Evolutionary conservation across 2,797 vertebrate species (phyloP).

Genomic region (Xenopus petersii): DNA sequence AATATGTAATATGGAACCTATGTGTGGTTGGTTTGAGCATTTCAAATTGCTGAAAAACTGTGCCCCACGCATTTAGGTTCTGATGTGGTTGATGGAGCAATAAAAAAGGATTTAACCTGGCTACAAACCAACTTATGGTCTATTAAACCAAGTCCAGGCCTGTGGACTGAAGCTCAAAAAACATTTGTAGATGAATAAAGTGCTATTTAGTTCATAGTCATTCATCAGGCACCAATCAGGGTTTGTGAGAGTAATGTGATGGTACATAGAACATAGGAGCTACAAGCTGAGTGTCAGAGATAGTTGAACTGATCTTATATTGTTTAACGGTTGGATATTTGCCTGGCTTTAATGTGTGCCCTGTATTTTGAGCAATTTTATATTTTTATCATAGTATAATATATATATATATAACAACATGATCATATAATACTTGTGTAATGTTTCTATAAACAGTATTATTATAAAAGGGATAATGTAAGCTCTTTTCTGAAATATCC

Average conservation of each 20-base stretch:
- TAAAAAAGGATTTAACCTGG: conserved; percentile 50
- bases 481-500: too few species aligned
- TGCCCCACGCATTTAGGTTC: conserved; percentile 51
- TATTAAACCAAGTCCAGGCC: conserved; percentile 26
- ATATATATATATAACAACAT: too few species aligned
- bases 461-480: too few species aligned
- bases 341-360: too few species aligned
- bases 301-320: too few species aligned
- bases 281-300: too few species aligned
- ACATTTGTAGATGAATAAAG: conserved; percentile 3
- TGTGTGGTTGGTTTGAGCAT: conserved; percentile 25
- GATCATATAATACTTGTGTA: too few species aligned
- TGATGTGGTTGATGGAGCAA: conserved; percentile 52
- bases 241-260: background rate
- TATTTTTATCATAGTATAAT: too few species aligned
- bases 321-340: too few species aligned
- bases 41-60: conserved; percentile 42
- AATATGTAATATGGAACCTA: conserved; percentile 52
- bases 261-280: too few species aligned
- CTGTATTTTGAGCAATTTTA: too few species aligned
- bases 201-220: conserved; percentile 26
- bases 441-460: too few species aligned
- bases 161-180: conserved; percentile 4
- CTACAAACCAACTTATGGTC: conserved; percentile 42
- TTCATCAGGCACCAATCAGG: conserved; percentile 8